phyloP scores from a whole-genome alignment of 2,888 invertebrate genomes.

The Tanypteryx hageni region DNA sequence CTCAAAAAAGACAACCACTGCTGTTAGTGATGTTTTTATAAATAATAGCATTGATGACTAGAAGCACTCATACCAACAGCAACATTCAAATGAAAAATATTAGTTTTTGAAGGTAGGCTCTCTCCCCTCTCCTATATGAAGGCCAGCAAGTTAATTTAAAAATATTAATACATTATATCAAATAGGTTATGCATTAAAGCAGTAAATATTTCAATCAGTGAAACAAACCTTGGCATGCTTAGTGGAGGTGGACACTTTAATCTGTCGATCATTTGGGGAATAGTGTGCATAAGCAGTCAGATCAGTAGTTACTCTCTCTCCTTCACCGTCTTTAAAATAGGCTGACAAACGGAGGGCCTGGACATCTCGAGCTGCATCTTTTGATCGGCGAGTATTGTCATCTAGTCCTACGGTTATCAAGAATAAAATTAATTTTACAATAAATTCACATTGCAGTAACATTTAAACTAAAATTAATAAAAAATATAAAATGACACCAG shows the following conservation, averaged over 20 bases:
- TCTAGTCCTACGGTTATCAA: slow-evolving; percentile 73
- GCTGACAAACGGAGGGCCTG: slow-evolving; percentile 83
- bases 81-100: no score
- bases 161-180: no score
- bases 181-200: no score
- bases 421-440: slow-evolving; percentile 17
- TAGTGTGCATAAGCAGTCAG: slow-evolving; percentile 86
- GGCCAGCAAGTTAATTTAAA: no score
- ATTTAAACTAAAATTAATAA: not conserved
- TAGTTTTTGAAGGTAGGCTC: no score
- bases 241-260: slow-evolving; percentile 92
- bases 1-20: no score
- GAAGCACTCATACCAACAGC: no score
- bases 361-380: slow-evolving; percentile 82
- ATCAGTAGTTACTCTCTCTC: slow-evolving; percentile 83
- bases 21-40: no score
- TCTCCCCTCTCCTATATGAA: no score
- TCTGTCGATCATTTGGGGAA: slow-evolving; percentile 88
- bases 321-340: slow-evolving; percentile 82
- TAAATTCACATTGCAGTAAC: not conserved
- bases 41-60: no score
- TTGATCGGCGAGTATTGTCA: slow-evolving; percentile 77
- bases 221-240: slow-evolving; percentile 81
- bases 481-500: no score
- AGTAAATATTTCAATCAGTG: not conserved